Percentiles rank a stretch among this genome's conserved stretches.
Conservation (phyloP, 2,797 vertebrate species). For the Rhynchonycteris naso region DNA sequence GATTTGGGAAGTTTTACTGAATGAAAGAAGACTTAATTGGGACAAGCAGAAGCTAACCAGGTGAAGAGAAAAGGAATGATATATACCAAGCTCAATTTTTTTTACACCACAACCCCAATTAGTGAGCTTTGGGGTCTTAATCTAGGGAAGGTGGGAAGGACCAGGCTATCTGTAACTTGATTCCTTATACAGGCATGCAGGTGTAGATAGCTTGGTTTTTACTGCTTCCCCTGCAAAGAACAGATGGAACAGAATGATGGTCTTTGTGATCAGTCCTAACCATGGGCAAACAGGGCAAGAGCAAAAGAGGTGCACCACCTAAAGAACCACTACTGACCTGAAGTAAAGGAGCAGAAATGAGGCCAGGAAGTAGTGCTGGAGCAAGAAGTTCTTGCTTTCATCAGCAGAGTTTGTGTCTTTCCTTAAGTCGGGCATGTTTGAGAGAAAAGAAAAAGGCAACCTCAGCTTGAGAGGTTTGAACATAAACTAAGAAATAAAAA, state of each 20-base stretch:
- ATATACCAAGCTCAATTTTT: not conserved
- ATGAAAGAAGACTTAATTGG: not conserved
- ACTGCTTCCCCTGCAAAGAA: not conserved
- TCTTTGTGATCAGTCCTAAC: not conserved
- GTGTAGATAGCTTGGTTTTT: not conserved
- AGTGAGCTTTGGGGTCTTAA: not conserved
- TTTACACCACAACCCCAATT: not conserved
- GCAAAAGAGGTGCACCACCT: not conserved
- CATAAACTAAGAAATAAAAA: not conserved
- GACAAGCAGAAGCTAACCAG: not conserved
- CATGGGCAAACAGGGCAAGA: not conserved
- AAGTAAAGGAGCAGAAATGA: not conserved
- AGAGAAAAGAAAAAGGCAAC: not conserved
- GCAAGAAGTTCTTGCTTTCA: not conserved
- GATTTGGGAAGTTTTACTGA: not conserved
- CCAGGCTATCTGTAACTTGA: not conserved
- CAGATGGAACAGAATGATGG: not conserved
- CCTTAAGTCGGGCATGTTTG: not conserved
- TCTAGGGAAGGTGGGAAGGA: not conserved
- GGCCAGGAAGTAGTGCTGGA: not conserved
- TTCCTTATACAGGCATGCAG: slow-evolving; percentile 1
- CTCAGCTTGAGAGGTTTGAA: slow-evolving; percentile 12
- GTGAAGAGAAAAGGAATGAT: not conserved
- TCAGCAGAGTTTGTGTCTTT: not conserved
- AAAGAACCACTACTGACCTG: not conserved